Conservation (phyloP, 2,113 vertebrate genomes). For the Connochaetes taurinus region DNA sequence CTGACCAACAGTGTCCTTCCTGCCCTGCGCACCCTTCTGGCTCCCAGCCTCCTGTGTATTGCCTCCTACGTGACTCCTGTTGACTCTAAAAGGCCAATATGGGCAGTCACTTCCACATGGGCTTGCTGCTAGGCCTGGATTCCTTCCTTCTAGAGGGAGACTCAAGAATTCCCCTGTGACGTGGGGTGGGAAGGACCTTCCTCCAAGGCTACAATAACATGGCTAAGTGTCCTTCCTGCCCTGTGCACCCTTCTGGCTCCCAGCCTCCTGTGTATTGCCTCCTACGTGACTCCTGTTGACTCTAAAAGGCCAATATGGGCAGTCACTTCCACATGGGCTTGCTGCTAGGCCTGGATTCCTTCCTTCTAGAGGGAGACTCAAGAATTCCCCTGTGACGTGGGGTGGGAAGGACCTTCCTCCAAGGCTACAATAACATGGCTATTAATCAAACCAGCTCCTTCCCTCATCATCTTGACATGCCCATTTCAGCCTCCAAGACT, state of each 20-base stretch:
- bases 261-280: background rate
- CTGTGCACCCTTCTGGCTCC: background rate
- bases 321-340: background rate
- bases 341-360: background rate
- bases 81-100: background rate
- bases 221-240: background rate
- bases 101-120: background rate
- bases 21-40: fast-evolving
- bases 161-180: background rate
- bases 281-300: background rate
- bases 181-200: no score
- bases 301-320: background rate
- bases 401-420: no score
- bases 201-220: no score
- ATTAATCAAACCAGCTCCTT: background rate
- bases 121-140: background rate
- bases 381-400: background rate
- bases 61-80: background rate
- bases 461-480: background rate
- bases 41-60: background rate
- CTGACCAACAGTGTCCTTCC: background rate
- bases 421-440: background rate
- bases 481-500: background rate
- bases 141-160: background rate
- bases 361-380: background rate